phyloP scores from a whole-genome alignment of 2,888 invertebrate genomes.

The Parasteatoda lunata region DNA sequence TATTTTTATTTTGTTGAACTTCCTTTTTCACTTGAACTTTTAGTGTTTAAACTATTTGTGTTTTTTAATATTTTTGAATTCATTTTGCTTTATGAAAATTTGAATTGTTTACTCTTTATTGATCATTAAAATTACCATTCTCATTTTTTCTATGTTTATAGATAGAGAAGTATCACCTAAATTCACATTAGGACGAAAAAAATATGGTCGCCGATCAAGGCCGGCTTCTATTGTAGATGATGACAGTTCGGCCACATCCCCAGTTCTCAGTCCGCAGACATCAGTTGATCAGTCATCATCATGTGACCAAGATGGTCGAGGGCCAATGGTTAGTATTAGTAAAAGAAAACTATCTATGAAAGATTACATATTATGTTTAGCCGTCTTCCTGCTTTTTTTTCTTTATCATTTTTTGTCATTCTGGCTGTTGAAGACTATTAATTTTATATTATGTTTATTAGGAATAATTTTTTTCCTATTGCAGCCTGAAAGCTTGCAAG shows the following conservation, averaged over 20 bases:
- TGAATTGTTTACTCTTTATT: no score
- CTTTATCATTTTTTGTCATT: background rate
- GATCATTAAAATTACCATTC: no score
- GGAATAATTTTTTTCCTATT: background rate
- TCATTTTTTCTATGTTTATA: slow-evolving; percentile 12
- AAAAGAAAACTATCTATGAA: background rate
- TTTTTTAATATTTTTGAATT: no score
- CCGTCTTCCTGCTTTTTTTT: background rate
- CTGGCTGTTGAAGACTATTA: background rate
- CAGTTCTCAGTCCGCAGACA: slow-evolving; percentile 25
- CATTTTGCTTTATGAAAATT: no score
- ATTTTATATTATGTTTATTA: background rate
- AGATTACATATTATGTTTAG: no score
- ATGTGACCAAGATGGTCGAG: slow-evolving; percentile 2
- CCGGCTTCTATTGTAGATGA: slow-evolving; percentile 67
- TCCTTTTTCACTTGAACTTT: background rate
- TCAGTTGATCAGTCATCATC: slow-evolving; percentile 29
- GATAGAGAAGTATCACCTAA: slow-evolving; percentile 70
- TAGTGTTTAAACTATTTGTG: no score
- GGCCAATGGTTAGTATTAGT: slow-evolving; percentile 18
- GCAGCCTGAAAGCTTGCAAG: slow-evolving; percentile 46
- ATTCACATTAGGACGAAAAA: slow-evolving; percentile 70
- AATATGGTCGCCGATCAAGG: slow-evolving; percentile 70
- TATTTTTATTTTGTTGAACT: background rate
- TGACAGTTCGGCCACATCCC: slow-evolving; percentile 34